A percentile compares a stretch with the other conserved stretches of the same genome.
Conservation (phyloP, 2,113 vertebrate species). For the Scolopax mira region DNA sequence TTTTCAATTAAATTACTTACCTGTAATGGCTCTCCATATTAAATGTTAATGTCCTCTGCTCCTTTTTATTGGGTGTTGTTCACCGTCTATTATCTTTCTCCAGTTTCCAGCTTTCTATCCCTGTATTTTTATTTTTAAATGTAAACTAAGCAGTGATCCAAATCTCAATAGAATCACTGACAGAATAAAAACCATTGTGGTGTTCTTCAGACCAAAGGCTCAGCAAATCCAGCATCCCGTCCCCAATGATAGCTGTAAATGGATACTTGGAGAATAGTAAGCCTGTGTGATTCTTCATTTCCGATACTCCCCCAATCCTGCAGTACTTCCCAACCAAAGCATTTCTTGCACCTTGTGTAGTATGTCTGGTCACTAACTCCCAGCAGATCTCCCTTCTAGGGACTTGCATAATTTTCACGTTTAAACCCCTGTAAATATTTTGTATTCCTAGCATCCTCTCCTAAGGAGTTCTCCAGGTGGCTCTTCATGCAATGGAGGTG, state of each 20-base stretch:
- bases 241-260: not conserved
- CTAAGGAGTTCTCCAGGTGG: not conserved
- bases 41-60: conserved; percentile 1
- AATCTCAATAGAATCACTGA: not conserved
- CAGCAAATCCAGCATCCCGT: not conserved
- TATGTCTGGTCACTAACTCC: not conserved
- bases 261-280: not conserved
- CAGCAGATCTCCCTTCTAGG: not conserved
- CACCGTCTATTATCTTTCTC: not conserved
- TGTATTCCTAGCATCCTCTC: not conserved
- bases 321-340: not conserved
- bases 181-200: not conserved
- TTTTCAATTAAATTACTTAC: conserved; percentile 25
- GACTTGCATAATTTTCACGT: not conserved
- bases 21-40: not conserved
- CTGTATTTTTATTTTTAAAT: not conserved
- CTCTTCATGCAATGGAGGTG: not conserved
- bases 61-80: not conserved
- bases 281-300: not conserved
- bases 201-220: not conserved
- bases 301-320: not conserved
- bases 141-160: not conserved
- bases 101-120: not conserved
- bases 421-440: not conserved
- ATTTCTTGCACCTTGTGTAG: not conserved